phyloP scores from a whole-genome alignment of 2,113 vertebrate genomes.

The Vidua chalybeata region DNA sequence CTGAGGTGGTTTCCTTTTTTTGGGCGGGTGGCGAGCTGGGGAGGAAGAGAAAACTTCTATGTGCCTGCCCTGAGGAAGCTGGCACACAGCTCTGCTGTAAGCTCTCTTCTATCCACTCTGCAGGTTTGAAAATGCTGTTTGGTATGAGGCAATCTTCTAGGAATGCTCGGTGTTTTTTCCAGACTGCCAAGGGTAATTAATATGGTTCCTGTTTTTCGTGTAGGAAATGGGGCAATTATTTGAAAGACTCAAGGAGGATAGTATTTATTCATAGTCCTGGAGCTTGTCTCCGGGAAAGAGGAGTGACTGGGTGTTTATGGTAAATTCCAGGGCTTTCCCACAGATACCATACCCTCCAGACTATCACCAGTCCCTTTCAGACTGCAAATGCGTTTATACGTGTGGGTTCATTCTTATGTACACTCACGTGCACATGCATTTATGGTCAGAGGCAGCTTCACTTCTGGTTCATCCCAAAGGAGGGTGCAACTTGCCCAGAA shows the following conservation, averaged over 20 bases:
- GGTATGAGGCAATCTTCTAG: neutral
- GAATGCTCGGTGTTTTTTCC: neutral
- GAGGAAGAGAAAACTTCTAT: neutral
- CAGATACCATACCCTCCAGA: neutral
- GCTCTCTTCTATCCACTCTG: neutral
- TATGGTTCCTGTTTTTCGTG: neutral
- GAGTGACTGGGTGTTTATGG: neutral
- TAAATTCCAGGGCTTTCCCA: neutral
- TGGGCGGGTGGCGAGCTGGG: too few relatives aligned
- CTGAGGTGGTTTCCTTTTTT: neutral
- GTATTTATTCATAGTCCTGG: neutral
- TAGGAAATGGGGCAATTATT: neutral
- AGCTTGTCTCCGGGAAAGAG: neutral
- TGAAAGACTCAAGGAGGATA: neutral
- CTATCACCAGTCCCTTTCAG: neutral
- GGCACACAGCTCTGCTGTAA: neutral
- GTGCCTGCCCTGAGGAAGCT: neutral
- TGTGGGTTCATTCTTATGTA: neutral
- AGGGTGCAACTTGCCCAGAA: neutral
- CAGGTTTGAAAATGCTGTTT: neutral
- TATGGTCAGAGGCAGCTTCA: neutral
- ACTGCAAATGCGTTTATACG: neutral
- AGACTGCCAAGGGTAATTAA: neutral
- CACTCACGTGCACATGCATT: neutral
- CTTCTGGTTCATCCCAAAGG: neutral